Conservation (phyloP, 2,888 invertebrate species). For the Alsophila aescularia region DNA sequence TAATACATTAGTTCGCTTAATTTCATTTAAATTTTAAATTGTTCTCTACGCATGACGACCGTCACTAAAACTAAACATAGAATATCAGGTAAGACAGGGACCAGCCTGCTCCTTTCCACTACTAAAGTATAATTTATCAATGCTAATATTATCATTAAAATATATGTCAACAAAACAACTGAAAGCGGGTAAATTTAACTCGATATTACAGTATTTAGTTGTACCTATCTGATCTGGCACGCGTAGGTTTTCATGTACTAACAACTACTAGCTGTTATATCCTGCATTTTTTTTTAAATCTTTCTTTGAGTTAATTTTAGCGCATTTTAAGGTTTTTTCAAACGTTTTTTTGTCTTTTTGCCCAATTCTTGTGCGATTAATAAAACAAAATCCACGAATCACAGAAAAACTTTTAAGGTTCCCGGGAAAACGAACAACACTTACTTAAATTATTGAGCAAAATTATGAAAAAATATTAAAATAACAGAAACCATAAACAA, state of each 20-base stretch:
- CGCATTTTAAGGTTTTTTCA: no score
- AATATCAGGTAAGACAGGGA: conserved; percentile 68
- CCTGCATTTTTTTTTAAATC: no score
- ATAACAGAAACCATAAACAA: conserved; percentile 17
- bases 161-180: conserved; percentile 17
- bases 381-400: conserved; percentile 18
- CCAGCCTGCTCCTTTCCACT: conserved; percentile 71
- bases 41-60: conserved; percentile 39
- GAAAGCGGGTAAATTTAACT: conserved; percentile 16
- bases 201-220: not conserved
- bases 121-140: conserved; percentile 45
- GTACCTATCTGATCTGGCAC: no score
- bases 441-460: conserved; percentile 45
- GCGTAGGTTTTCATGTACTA: no score
- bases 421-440: conserved; percentile 12
- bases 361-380: conserved; percentile 12
- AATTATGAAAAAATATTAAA: conserved; percentile 28
- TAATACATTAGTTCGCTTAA: conserved; percentile 46
- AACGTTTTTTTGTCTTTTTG: not conserved
- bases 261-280: no score
- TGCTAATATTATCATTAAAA: conserved; percentile 32
- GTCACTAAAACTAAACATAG: conserved; percentile 45
- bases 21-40: conserved; percentile 47
- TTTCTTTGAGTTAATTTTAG: no score
- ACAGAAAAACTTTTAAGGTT: conserved; percentile 23